These are phyloP conservation scores for Dasysyrphus tricinctus DNA, from an alignment of 2,888 invertebrate species.

Conservation along the genomic window DNA sequence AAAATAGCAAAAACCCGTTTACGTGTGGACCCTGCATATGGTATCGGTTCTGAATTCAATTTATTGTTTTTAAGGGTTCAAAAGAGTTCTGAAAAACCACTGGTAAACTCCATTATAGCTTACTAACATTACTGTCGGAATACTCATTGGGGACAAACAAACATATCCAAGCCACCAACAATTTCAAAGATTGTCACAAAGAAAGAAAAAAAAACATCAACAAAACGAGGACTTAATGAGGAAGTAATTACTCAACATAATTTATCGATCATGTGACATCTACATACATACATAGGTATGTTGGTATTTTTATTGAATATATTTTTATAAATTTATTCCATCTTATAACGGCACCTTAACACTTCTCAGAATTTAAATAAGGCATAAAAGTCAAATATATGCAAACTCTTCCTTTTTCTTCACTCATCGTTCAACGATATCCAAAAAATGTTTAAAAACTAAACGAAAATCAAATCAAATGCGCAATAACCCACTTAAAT, in stretches of 20 bases:
- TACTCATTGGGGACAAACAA: too few relatives aligned
- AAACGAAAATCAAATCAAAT: constrained; percentile 37
- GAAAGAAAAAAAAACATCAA: too few relatives aligned
- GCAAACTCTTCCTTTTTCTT: constrained; percentile 68
- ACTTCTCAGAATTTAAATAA: constrained; percentile 13
- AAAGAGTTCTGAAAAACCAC: too few relatives aligned
- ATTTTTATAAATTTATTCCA: constrained; percentile 2
- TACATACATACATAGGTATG: neutral
- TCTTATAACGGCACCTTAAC: neutral
- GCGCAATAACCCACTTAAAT: constrained; percentile 71
- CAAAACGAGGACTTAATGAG: too few relatives aligned
- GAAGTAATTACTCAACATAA: neutral
- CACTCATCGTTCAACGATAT: neutral
- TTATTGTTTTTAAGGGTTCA: too few relatives aligned
- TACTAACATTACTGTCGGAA: too few relatives aligned
- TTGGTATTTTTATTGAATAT: neutral
- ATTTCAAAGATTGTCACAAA: too few relatives aligned
- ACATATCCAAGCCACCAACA: too few relatives aligned
- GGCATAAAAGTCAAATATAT: neutral
- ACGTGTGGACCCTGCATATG: too few relatives aligned
- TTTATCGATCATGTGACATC: neutral
- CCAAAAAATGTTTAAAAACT: neutral
- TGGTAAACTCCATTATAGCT: too few relatives aligned
- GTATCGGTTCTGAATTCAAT: too few relatives aligned
- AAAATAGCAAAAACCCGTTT: too few relatives aligned